Base-by-base conservation (phyloP, 2,797 vertebrate genomes). In the Glossophaga mutica region DNA sequence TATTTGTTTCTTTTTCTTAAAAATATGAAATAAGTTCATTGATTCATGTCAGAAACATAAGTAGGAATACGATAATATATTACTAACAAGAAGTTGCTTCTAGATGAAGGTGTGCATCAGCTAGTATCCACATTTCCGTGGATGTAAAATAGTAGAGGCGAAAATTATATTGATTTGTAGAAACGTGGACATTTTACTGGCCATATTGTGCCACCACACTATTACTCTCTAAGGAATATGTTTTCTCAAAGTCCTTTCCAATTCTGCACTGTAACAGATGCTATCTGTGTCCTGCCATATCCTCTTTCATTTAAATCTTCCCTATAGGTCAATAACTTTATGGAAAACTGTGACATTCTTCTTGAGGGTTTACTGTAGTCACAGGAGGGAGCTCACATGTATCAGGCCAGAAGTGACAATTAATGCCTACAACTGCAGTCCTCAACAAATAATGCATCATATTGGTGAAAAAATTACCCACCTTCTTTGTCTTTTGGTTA, bases 121-220 rank as follows among this genome's bases (percentile, higher is more conserved):
- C 22, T 37, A 87, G 73, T 88, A 91, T 76, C 24, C 8, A 9
- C 16, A 62, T 84, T 18, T 26, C 48, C 29, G 22, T 65, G 74
- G n/a, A 76, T 85, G 3, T 37, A 76, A 93, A 82, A 76, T n/a
- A 62, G 42, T 32, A 52, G 39, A 68, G 42, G 37, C 9, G 37
- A 83, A 83, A 74, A 91, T 7, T 11, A 94, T 42, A 71, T 57
- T 74, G 19, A 79, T 70, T 29, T n/a, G 70, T 73, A 92, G 59
- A 91, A 95, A 81, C 8, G 44, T 50, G 42, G 52, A 76, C 86
- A 88, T 84, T 77, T 82, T 71, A 85, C 79, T 91, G 84, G 42
- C 26, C 52, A 68, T 11, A 65, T 19, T 65, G n/a, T 82, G 21
- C 6, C 19, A 29, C 15, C 22, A 37, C 71, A 59, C 68, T 11